Evolutionary conservation across 2,113 vertebrate genomes (phyloP).

Genomic region (Synodontis membranacea): DNA sequence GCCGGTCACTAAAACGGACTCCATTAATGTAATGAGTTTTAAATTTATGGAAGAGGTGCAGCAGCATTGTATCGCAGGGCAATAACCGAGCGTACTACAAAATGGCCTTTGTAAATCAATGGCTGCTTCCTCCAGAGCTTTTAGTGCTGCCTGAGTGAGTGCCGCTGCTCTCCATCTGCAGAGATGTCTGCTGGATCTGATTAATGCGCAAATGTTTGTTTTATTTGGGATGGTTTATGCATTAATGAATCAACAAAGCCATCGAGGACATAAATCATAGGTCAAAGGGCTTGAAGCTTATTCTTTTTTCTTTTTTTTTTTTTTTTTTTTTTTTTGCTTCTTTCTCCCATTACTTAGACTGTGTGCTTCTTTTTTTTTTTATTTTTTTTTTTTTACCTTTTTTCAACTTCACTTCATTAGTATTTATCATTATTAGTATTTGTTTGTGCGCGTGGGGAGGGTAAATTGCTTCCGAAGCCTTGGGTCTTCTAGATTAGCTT

Average conservation of each 20-base stretch:
- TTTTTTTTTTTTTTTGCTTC: no score
- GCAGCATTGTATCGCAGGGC: slow-evolving; percentile 49
- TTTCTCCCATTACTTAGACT: background rate
- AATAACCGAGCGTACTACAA: slow-evolving; percentile 41
- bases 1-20: slow-evolving; percentile 52
- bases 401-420: background rate
- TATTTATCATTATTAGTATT: slow-evolving; percentile 2
- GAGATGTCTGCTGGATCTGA: slow-evolving; percentile 41
- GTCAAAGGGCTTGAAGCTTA: background rate
- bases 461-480: slow-evolving; percentile 31
- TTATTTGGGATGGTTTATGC: slow-evolving; percentile 45
- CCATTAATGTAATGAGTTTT: slow-evolving; percentile 66
- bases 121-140: slow-evolving; percentile 47
- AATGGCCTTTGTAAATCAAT: slow-evolving; percentile 53
- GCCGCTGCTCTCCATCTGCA: slow-evolving; percentile 28
- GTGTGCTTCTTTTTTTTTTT: background rate
- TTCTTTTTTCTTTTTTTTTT: background rate
- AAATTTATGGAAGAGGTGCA: slow-evolving; percentile 60
- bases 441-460: background rate
- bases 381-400: background rate
- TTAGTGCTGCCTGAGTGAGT: slow-evolving; percentile 44
- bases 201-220: slow-evolving; percentile 44
- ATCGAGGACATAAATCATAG: slow-evolving; percentile 18
- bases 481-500: slow-evolving; percentile 26
- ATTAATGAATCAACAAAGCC: slow-evolving; percentile 39